phyloP scores from a whole-genome alignment of 2,113 vertebrate species.

The Poeciliopsis retropinna region DNA sequence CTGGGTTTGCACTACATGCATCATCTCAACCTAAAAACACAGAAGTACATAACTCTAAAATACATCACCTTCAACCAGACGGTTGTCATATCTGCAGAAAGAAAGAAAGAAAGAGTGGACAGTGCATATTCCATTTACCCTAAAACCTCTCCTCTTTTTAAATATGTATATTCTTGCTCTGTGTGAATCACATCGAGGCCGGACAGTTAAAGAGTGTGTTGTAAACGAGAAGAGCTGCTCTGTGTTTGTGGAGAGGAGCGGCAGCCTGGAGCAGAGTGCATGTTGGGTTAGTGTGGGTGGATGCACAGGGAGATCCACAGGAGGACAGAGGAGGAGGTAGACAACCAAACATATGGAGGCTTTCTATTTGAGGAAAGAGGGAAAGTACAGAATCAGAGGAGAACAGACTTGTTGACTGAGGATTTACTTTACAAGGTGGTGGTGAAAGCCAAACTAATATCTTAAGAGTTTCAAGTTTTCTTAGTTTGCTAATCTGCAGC shows the following conservation, averaged over 20 bases:
- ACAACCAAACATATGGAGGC: not conserved
- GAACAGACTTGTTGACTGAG: not conserved
- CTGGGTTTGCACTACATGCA: not conserved
- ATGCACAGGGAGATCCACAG: slow-evolving; percentile 45
- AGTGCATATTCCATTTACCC: not conserved
- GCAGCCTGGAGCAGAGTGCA: slow-evolving; percentile 59
- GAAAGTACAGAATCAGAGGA: not conserved
- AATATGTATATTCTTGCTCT: not conserved
- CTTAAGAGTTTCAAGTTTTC: not conserved
- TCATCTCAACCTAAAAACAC: not conserved
- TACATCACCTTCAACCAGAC: not conserved
- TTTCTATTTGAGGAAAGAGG: not conserved
- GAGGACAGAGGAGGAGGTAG: slow-evolving; percentile 19
- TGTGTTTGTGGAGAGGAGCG: slow-evolving; percentile 39
- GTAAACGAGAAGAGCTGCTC: slow-evolving; percentile 31
- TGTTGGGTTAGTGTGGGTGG: slow-evolving; percentile 70
- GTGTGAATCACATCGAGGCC: slow-evolving; percentile 38
- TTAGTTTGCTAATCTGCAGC: not conserved
- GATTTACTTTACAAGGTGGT: not conserved
- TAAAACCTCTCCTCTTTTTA: not conserved
- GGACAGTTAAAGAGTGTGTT: slow-evolving; percentile 33
- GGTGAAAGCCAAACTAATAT: not conserved
- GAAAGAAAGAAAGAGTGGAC: not conserved
- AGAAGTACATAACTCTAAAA: not conserved
- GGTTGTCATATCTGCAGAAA: not conserved